These are phyloP conservation scores for Sarcophaga variegata DNA, from an alignment of 2,888 invertebrate species.

Conservation along the genomic window DNA sequence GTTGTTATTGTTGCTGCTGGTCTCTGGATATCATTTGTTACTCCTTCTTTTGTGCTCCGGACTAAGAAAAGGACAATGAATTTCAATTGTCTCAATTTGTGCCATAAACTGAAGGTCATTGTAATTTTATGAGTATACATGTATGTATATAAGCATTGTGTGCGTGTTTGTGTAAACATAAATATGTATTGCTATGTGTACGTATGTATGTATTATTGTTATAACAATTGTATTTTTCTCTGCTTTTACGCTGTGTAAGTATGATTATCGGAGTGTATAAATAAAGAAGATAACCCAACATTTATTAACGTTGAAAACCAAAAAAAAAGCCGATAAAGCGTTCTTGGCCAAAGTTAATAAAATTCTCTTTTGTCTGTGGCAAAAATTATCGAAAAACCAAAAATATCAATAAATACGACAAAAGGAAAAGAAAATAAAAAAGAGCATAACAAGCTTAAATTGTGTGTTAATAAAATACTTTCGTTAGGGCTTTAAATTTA, in stretches of 20 bases:
- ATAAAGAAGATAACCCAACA: constrained; percentile 31
- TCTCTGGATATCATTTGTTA: background rate
- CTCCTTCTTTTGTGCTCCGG: background rate
- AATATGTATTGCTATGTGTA: background rate
- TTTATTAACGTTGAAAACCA: constrained; percentile 44
- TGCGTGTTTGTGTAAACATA: background rate
- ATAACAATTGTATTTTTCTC: no score
- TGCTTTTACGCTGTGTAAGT: background rate
- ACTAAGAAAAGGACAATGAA: constrained; percentile 46
- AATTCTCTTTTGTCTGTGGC: constrained; percentile 7
- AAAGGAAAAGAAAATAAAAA: background rate
- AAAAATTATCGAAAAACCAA: background rate
- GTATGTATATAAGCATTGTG: background rate
- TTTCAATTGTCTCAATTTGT: constrained; percentile 60
- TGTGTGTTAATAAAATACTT: constrained; percentile 27
- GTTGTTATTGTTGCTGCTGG: background rate
- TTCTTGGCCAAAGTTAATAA: constrained; percentile 45
- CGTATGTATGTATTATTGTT: background rate
- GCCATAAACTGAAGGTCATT: constrained; percentile 50
- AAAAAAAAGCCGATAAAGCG: constrained; percentile 1
- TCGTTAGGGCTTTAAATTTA: no score
- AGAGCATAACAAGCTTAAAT: constrained; percentile 12
- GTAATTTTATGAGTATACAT: constrained; percentile 26
- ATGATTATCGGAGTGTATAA: background rate
- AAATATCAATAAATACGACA: constrained; percentile 2